Evolutionary conservation across 2,797 vertebrate genomes (phyloP).

Genomic region (Onychomys leucogaster): DNA sequence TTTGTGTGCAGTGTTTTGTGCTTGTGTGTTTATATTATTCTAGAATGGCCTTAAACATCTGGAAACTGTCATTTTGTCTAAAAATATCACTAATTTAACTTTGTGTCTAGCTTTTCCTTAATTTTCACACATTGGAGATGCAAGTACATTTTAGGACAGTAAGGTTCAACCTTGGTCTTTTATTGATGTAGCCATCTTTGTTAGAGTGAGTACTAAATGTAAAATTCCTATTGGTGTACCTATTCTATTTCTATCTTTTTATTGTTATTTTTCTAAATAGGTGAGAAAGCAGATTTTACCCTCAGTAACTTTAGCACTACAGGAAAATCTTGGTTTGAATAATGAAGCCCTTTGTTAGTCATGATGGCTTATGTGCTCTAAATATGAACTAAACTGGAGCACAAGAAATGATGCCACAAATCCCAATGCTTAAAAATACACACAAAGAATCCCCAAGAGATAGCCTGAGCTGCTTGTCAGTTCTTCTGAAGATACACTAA

Average conservation of each 20-base stretch:
- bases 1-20: background rate
- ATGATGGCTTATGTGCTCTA: background rate
- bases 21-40: slow-evolving; percentile 40
- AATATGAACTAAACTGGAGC: background rate
- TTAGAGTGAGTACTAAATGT: background rate
- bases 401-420: background rate
- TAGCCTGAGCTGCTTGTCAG: background rate
- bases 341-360: background rate
- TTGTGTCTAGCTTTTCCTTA: background rate
- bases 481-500: background rate
- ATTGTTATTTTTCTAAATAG: background rate
- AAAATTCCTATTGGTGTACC: background rate
- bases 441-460: background rate
- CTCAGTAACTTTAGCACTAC: background rate
- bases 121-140: background rate
- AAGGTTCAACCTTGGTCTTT: background rate
- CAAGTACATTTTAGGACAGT: background rate
- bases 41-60: background rate
- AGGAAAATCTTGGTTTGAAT: background rate
- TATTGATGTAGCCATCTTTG: background rate
- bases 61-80: background rate
- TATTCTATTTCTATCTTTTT: background rate
- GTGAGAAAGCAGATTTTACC: background rate
- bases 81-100: background rate
- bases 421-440: background rate